These are phyloP conservation scores for Chionomys nivalis DNA, from an alignment of 2,113 vertebrate genomes.

Conservation along the genomic window DNA sequence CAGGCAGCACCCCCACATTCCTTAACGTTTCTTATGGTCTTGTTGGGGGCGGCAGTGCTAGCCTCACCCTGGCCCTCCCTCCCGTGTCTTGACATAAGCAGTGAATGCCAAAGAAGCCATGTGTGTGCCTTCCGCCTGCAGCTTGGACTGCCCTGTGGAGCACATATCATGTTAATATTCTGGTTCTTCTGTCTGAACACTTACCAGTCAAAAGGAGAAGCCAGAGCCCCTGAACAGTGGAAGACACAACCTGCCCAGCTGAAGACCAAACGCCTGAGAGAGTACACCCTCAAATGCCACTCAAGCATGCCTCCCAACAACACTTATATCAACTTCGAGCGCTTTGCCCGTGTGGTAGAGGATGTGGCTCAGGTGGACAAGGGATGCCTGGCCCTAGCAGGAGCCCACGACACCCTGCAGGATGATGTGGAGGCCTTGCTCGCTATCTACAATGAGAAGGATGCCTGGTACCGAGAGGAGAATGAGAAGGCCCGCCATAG, in stretches of 20 bases:
- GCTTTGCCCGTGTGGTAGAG: slow-evolving; percentile 89
- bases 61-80: background rate
- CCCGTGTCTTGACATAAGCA: slow-evolving; percentile 74
- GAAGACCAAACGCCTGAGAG: slow-evolving; percentile 92
- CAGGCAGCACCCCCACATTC: background rate
- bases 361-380: slow-evolving; percentile 85
- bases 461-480: slow-evolving; percentile 93
- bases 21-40: background rate
- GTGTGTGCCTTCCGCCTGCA: slow-evolving; percentile 65
- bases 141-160: slow-evolving; percentile 56
- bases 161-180: slow-evolving; percentile 79
- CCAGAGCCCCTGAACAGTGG: slow-evolving; percentile 79
- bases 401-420: slow-evolving; percentile 86
- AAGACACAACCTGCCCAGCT: slow-evolving; percentile 86
- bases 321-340: slow-evolving; percentile 92
- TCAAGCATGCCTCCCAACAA: slow-evolving; percentile 93
- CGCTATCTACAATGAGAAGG: slow-evolving; percentile 92
- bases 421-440: slow-evolving; percentile 91
- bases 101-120: slow-evolving; percentile 57
- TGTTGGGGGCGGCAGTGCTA: background rate
- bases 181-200: slow-evolving; percentile 90
- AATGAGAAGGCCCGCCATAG: slow-evolving; percentile 86
- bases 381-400: slow-evolving; percentile 82
- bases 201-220: slow-evolving; percentile 86
- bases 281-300: slow-evolving; percentile 93